Evolutionary conservation across 53 echinoderm and acorn worm genomes (phyloP), one percentile per base, ranked within the genome.

Genomic region (Luidia sarsii): DNA sequence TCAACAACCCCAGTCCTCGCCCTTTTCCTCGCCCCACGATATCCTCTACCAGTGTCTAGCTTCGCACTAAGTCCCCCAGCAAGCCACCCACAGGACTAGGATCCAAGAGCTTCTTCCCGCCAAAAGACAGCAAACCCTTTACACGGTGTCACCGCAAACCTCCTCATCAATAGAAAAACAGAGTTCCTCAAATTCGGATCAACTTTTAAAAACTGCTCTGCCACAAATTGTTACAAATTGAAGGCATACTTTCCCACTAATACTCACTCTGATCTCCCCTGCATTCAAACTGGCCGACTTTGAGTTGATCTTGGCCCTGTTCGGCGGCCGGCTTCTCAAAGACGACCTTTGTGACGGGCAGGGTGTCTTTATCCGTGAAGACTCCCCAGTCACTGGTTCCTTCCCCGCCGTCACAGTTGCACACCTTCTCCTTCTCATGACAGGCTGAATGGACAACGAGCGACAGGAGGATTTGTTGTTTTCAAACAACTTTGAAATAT

Each of bases 191-290:
- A 45, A 14, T 45, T 45, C 7, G 7, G 46, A 45, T 14, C 46
- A 45, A 45, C 14, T 45, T 7, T 45, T 45, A 9, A 45, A 45
- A 45, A 45, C 14, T 7, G 14, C 7, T 45, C 14, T 45, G 46
- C 7, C 7, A 45, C 7, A 9, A 9, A 45, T 45, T 45, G 8
- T 9, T 45, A 45, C 46, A 45, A 14, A n/a, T n/a, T n/a, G 46
- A 14, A 45, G 7, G 7, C 14, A 32, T n/a, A n/a, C n/a, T n/a
- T n/a, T n/a, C n/a, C n/a, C n/a, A n/a, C n/a, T n/a, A n/a, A n/a
- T n/a, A 70, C 72, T 72, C 38, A 72, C 72, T 56, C 10, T 23
- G 55, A 72, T 72, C 72, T 55, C 72, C 72, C 8, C 56, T 54
- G 39, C 72, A 72, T 39, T 55, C 56, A 4, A 72, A 52, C 1